phyloP scores from a whole-genome alignment of 1,140 invertebrate genomes.

The Anastatus disparis region DNA sequence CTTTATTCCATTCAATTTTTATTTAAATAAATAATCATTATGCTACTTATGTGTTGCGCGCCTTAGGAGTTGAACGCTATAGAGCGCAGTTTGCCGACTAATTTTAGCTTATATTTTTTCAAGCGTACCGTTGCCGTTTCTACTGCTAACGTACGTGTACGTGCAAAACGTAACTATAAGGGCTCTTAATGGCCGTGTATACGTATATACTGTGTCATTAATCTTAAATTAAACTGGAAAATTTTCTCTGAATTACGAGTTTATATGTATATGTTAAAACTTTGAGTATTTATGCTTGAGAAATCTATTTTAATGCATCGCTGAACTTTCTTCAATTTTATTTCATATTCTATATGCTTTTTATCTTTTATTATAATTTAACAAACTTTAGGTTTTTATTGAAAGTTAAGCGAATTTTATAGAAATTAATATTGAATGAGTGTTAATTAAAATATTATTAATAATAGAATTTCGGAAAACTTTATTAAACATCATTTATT shows the following conservation, averaged over 20 bases:
- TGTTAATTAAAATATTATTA: too few relatives aligned
- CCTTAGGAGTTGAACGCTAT: not conserved
- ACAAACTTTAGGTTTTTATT: too few relatives aligned
- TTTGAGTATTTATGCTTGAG: not conserved
- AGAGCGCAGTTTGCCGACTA: too few relatives aligned
- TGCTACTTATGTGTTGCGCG: not conserved
- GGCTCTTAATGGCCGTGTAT: not conserved
- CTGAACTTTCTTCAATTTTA: not conserved
- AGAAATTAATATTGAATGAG: too few relatives aligned
- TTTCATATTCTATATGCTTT: not conserved
- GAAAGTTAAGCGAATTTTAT: too few relatives aligned
- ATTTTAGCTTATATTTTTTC: constrained; percentile 10
- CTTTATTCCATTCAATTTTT: too few relatives aligned
- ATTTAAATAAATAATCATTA: not conserved
- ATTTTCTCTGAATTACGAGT: constrained; percentile 9
- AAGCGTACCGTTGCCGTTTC: not conserved
- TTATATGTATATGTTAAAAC: too few relatives aligned
- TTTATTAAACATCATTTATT: too few relatives aligned
- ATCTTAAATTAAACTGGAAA: constrained; percentile 13
- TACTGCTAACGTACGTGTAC: not conserved
- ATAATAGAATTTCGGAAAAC: too few relatives aligned
- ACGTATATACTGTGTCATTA: not conserved
- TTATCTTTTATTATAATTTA: too few relatives aligned
- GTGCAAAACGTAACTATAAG: not conserved
- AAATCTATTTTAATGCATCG: not conserved